phyloP scores from a whole-genome alignment of 35 echinoderm and acorn worm genomes.

The Heliocidaris tuberculata region DNA sequence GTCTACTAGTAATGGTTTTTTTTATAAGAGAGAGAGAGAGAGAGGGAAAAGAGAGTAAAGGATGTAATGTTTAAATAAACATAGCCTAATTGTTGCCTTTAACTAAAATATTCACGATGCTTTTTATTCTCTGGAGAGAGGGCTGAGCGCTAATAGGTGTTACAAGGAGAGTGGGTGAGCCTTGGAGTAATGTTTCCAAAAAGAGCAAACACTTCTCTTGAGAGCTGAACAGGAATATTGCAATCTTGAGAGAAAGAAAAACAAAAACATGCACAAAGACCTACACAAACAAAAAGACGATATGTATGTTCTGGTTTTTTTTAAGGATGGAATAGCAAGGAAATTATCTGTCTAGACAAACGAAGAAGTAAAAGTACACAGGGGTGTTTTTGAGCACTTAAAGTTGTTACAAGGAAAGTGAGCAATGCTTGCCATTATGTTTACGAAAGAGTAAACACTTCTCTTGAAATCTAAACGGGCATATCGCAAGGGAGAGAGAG shows the following conservation, averaged over 20 bases:
- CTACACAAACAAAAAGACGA: too few species aligned
- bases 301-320: too few species aligned
- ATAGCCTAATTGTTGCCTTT: not conserved
- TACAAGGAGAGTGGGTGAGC: not conserved
- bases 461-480: not conserved
- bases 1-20: too few species aligned
- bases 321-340: too few species aligned
- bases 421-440: not conserved
- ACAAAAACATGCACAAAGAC: not conserved
- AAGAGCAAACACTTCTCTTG: not conserved
- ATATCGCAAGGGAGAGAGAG: not conserved
- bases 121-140: not conserved
- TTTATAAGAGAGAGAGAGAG: too few species aligned
- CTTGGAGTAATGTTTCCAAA: not conserved
- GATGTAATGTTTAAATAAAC: too few species aligned
- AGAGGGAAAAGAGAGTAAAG: too few species aligned
- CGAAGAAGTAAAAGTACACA: not conserved
- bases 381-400: not conserved
- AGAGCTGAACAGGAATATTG: not conserved
- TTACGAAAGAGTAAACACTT: not conserved
- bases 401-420: not conserved
- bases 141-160: not conserved
- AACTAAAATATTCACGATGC: not conserved
- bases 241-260: not conserved
- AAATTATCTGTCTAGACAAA: too few species aligned